Evolutionary conservation across 2,797 vertebrate genomes (phyloP).

Genomic region (Parotocinclus haroldoi): DNA sequence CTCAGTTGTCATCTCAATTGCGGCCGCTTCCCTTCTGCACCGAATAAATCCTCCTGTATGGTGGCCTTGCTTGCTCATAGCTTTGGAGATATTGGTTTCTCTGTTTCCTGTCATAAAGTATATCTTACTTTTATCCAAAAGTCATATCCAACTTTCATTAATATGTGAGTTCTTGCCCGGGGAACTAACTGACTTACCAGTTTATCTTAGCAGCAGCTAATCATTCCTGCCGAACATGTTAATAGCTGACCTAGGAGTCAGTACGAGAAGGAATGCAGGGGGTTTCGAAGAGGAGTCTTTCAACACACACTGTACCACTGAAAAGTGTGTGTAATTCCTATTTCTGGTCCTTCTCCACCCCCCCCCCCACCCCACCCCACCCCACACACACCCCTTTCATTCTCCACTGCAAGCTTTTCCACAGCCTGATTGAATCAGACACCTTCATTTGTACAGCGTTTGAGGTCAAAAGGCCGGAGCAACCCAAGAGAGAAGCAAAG

Average conservation of each 20-base stretch:
- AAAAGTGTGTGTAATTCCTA: constrained; percentile 27
- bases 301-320: constrained; percentile 15
- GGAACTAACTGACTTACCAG: constrained; percentile 9
- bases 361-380: background rate
- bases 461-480: constrained; percentile 43
- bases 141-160: constrained; percentile 21
- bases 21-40: constrained; percentile 24
- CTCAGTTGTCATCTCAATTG: constrained; percentile 33
- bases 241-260: constrained; percentile 4
- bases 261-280: constrained; percentile 2
- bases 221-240: constrained; percentile 21
- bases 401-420: constrained; percentile 21
- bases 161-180: constrained; percentile 1
- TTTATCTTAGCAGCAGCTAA: constrained; percentile 20
- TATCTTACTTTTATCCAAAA: constrained; percentile 11
- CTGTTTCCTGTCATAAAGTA: constrained; percentile 17
- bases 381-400: too few relatives aligned
- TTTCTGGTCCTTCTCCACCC: constrained; percentile 1
- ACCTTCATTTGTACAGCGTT: constrained; percentile 45
- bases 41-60: constrained; percentile 29
- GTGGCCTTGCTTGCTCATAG: constrained; percentile 17
- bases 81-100: constrained; percentile 17
- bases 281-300: constrained; percentile 23
- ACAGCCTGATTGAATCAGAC: constrained; percentile 43
- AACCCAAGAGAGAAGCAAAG: constrained; percentile 32